Base-by-base conservation (phyloP, 2,797 vertebrate genomes). In the Mormyrops attenuatus region DNA sequence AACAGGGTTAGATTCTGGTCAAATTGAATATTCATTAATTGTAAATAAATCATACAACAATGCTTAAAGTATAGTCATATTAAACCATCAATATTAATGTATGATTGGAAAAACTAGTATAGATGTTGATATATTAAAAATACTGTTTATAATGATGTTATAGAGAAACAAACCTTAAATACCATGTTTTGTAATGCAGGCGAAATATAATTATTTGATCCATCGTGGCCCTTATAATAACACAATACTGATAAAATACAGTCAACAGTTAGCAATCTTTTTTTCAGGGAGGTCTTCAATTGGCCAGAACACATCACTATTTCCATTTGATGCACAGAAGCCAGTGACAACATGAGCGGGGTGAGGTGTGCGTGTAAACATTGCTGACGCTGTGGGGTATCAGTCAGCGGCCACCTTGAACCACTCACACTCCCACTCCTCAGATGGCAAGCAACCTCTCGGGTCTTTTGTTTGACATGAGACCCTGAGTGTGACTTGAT, bases 371-470 rank as follows among this genome's bases (percentile, higher is more conserved):
- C 26, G 9, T 86, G 11, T 86, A 86, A 86, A 86, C 85, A 86
- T 53, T 30, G 5, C 85, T 53, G 52, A 34, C 49, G 2, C 85
- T 86, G 50, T 34, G 26, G 49, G 49, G 49, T 53, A 55, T 86
- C 85, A 86, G 22, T 86, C 85, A 55, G 49, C 30, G 13, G 50
- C 85, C 49, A 20, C 84, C 26, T 30, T 49, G 49, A 55, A 55
- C 11, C 50, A 86, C 26, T 86, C 52, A 7, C 38, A 82, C 41
- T 47, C 41, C 77, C 77, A 82, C 41, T 82, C 41, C 41, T 82
- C 77, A 82, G 77, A 82, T 82, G 38, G 77, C 77, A 47, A 82
- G 77, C 77, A 44, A 47, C 77, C 77, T 82, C 69, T 73, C 5
- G 2, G 30, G 13, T 73, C 69, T 73, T 73, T 47, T 82, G 77